Base-by-base conservation (phyloP, 2,888 invertebrate species). In the Geophilus truncorum region DNA sequence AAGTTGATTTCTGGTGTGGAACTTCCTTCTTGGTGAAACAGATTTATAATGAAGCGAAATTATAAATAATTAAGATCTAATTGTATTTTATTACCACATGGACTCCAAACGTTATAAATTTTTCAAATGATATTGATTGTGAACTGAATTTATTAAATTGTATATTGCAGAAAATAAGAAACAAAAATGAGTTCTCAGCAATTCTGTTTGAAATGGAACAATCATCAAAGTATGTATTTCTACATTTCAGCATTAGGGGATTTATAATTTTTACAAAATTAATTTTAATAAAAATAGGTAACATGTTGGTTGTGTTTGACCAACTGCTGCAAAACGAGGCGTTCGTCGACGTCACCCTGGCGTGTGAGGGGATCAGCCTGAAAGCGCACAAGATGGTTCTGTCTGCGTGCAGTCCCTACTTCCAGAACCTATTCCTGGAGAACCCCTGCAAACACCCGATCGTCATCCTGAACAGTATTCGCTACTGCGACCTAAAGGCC, bases 151-250 rank as follows among this genome's bases (percentile, higher is more conserved):
- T n/a, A n/a, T n/a, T 1, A 12, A 2, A 25, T 28, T 28, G 3
- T 25, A 1, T 15, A 25, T 70, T 28, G 9, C 25, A 10, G 23
- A 25, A 23, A 62, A 12, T 0, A 23, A 25, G 12, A 28, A 12
- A 70, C 9, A 7, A 82, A 32, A 34, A 82, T 82, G 82, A 81
- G 82, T 28, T 78, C 82, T 80, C 96, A 96, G 91, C 93, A 96
- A 89, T 96, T 96, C 90, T 96, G 96, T 89, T 91, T 96, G 87
- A 91, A 96, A 89, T 96, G 96, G 96, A 96, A 96, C 90, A 96
- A 96, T 90, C 96, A 96, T 90, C 96, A 96, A 28, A 79, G 79
- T 36, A 70, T 25, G 21, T 62, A 62, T 62, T 23, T 1, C 12
- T 36, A 36, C 36, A 36, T 36, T 9, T 9, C 6, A 36, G 12